phyloP scores from a whole-genome alignment of 1,140 invertebrate species.

The Euura lappo region DNA sequence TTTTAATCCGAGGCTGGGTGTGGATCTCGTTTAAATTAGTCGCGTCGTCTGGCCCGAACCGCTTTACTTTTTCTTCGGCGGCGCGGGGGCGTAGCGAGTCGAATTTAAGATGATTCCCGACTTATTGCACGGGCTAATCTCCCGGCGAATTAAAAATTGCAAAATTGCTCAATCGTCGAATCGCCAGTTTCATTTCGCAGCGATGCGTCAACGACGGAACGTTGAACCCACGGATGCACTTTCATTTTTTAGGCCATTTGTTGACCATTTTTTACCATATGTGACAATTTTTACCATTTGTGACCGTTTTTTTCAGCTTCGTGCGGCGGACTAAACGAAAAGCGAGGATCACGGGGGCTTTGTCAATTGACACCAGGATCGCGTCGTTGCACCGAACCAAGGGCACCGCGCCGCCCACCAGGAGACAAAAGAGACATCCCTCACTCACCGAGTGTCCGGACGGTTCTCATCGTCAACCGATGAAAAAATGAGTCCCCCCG shows the following conservation, averaged over 20 bases:
- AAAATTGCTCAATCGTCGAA: too few relatives aligned
- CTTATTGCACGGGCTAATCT: too few relatives aligned
- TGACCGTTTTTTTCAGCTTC: neutral
- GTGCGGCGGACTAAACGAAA: neutral
- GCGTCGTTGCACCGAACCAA: conserved; percentile 27
- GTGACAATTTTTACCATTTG: neutral
- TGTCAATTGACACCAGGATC: conserved; percentile 34
- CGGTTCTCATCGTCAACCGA: conserved; percentile 15
- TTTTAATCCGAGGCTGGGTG: too few relatives aligned
- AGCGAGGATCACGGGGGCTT: neutral
- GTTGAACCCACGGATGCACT: neutral
- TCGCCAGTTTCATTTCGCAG: neutral
- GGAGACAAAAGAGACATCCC: conserved; percentile 38
- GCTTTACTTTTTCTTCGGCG: too few relatives aligned
- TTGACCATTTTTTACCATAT: neutral
- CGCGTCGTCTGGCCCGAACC: too few relatives aligned
- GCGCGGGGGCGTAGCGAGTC: too few relatives aligned
- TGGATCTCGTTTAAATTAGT: too few relatives aligned
- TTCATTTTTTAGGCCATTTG: neutral
- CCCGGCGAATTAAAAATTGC: too few relatives aligned
- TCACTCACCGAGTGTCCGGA: conserved; percentile 20
- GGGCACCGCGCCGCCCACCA: conserved; percentile 34
- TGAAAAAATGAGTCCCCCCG: too few relatives aligned
- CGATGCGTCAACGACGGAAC: neutral
- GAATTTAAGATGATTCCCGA: too few relatives aligned